Conservation (phyloP, 2,888 invertebrate genomes). For the Rhaphigaster nebulosa region DNA sequence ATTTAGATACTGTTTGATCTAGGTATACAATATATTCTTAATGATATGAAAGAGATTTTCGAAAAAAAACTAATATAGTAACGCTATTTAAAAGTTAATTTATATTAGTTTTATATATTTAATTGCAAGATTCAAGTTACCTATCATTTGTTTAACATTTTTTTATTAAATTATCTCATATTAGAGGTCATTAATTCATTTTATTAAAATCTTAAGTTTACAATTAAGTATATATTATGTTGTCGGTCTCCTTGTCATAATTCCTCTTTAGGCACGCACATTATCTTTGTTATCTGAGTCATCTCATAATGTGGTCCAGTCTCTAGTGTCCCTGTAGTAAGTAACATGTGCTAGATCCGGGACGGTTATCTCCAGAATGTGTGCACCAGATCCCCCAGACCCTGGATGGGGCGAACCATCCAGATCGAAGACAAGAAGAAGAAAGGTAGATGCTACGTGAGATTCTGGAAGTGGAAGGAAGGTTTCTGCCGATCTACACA, state of each 20-base stretch:
- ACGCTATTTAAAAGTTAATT: no score
- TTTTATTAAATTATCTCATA: no score
- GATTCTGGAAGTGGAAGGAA: background rate
- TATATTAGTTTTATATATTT: no score
- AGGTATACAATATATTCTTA: no score
- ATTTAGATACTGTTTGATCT: no score
- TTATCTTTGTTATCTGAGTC: background rate
- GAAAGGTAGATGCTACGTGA: slow-evolving; percentile 40
- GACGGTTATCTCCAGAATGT: slow-evolving; percentile 16
- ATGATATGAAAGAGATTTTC: no score
- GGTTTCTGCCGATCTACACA: slow-evolving; percentile 5
- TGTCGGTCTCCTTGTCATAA: background rate
- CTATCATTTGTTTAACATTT: no score
- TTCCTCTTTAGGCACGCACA: background rate
- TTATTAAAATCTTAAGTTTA: no score
- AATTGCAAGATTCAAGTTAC: no score
- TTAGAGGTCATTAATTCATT: no score
- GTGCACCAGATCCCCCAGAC: background rate
- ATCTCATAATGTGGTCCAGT: background rate
- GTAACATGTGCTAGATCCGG: slow-evolving; percentile 25
- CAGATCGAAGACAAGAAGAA: slow-evolving; percentile 34
- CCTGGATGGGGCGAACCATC: background rate
- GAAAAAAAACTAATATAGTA: no score
- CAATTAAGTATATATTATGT: no score
- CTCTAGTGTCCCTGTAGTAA: background rate